Base-by-base conservation (phyloP, 2,113 vertebrate genomes). In the Okapia johnstoni region DNA sequence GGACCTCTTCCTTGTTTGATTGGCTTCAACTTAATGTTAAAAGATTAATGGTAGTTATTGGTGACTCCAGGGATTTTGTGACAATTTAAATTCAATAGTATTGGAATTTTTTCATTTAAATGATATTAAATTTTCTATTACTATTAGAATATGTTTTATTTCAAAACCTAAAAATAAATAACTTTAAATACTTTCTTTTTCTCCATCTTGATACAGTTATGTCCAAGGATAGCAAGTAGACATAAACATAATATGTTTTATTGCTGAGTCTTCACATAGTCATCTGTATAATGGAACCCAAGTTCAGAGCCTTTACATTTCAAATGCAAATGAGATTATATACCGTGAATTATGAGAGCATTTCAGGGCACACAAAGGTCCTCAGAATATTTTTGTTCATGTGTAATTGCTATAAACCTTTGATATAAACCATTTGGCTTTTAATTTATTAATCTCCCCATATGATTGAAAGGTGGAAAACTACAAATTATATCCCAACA, bases 401-500 rank as follows among this genome's bases (percentile, higher is more conserved):
- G 25, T 55, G 7, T 48, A 73, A 92, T 93, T 96, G 33, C 58
- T 92, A 1, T 57, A 94, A 96, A 88, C 3, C 40, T 88, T 85
- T 94, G 54, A 57, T 84, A 52, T 66, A 90, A 94, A 76, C 85
- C 85, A 76, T 77, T 85, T 30, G 26, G 55, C 66, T 85, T 96
- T 92, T 83, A 48, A 19, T 96, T 96, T 93, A 90, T 77, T 86
- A 55, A 12, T 93, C 1, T 85, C 5, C 7, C 23, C 83, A 77
- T 91, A 66, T 95, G 70, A 16, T 94, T 28, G 79, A 89, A 96
- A 93, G 43, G 23, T 96, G 52, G 76, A 87, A 85, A 94, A 90
- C 6, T 85, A 15, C 54, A 96, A 94, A 95, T 93, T 81, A 77
- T 1, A 57, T 1, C 46, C 43, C 26, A 94, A 58, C 3, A 79